Evolutionary conservation across 2,797 vertebrate genomes (phyloP), one percentile per base, ranked within the genome.

Genomic region (Acrocephalus scirpaceus): DNA sequence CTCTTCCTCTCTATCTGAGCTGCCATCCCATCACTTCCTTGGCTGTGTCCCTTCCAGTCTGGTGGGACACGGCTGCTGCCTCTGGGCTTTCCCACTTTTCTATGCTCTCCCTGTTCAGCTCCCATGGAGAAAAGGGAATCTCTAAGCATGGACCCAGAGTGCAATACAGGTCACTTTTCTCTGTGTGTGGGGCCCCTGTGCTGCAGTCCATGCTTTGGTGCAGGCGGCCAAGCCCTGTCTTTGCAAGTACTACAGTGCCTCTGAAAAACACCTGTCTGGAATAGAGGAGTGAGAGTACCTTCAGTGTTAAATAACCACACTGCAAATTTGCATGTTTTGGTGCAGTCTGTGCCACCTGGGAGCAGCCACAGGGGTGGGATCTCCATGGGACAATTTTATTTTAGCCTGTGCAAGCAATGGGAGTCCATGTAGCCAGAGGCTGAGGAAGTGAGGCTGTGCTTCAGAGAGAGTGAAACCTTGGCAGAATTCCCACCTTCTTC

Each of bases 11-110:
- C 19, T 7, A 0, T 47, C 51, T 10, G 9, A 71, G 18, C n/a
- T 83, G 53, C 73, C 7, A 2, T 19, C 38, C 51, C 51, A 20
- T 62, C 1, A 0, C 9, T n/a, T 57, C 1, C 1, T 73, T 8
- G 4, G 17, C 69, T 74, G 48, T 4, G 4, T 16, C 14, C 5
- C 1, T 40, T 11, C 30, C 34, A 29, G 19, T 18, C 11, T 0
- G 0, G 13, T 48, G 62, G 38, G 42, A 78, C 34, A 36, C 0
- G 0, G 16, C 42, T 27, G 2, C 67, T 64, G 0, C 16, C 48
- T 48, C 23, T 0, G 4, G 34, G 11, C 42, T 77, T 88, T 78
- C 25, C 36, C 77, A 61, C 15, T 30, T 88, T 88, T 40, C 64
- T 86, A 4, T 34, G 15, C 16, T 88, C 25, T 51, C 3, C 16